These are phyloP conservation scores for Ethmia dodecea DNA, from an alignment of 2,888 invertebrate genomes.

Conservation along the genomic window DNA sequence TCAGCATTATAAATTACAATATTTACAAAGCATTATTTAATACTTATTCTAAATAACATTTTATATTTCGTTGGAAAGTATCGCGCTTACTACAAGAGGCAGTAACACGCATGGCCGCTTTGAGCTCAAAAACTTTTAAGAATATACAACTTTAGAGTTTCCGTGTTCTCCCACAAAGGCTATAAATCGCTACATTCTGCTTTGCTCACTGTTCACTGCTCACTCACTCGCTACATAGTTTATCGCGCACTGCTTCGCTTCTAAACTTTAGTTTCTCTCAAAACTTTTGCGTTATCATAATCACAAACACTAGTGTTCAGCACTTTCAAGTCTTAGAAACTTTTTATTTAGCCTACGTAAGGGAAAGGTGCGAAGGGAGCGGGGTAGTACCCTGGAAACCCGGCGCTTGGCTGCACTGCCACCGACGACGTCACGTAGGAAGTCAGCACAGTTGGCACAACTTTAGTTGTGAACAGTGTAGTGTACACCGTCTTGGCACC, in stretches of 20 bases:
- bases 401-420: slow-evolving; percentile 83
- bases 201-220: slow-evolving; percentile 52
- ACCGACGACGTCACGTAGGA: slow-evolving; percentile 89
- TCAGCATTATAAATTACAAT: slow-evolving; percentile 54
- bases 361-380: slow-evolving; percentile 86
- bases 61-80: slow-evolving; percentile 31
- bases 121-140: slow-evolving; percentile 39
- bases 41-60: slow-evolving; percentile 19
- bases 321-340: neutral
- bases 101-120: slow-evolving; percentile 29
- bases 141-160: slow-evolving; percentile 53
- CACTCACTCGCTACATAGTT: slow-evolving; percentile 60
- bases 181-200: slow-evolving; percentile 55
- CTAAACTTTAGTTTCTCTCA: slow-evolving; percentile 38
- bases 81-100: too few relatives aligned
- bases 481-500: slow-evolving; percentile 94
- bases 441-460: slow-evolving; percentile 90
- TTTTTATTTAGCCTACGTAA: slow-evolving; percentile 81
- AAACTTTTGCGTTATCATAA: slow-evolving; percentile 36
- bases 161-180: slow-evolving; percentile 56
- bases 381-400: slow-evolving; percentile 88
- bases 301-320: slow-evolving; percentile 28
- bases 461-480: slow-evolving; percentile 88
- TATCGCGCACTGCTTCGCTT: slow-evolving; percentile 49
- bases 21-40: slow-evolving; percentile 55